These are phyloP conservation scores for Phlogophora meticulosa DNA, from an alignment of 2,888 invertebrate genomes.

Conservation along the genomic window DNA sequence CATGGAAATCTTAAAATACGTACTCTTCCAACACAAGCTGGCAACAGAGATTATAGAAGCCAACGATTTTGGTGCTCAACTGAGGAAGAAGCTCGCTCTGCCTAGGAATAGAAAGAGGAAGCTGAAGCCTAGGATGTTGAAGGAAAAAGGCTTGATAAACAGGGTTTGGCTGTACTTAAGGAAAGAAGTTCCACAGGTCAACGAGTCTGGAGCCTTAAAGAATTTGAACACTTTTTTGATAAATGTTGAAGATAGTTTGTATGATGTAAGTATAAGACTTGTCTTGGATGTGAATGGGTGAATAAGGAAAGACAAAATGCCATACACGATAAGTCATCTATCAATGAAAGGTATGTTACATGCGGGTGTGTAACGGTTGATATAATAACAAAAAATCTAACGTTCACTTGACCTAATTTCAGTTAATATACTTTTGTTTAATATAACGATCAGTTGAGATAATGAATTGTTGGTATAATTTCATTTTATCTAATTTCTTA, in stretches of 20 bases:
- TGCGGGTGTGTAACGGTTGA: too few relatives aligned
- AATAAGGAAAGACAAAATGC: too few relatives aligned
- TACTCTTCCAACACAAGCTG: constrained; percentile 68
- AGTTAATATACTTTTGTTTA: too few relatives aligned
- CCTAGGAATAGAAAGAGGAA: constrained; percentile 63
- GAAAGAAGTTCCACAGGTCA: constrained; percentile 9
- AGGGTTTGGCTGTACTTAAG: constrained; percentile 62
- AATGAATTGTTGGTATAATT: too few relatives aligned
- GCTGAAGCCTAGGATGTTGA: constrained; percentile 34
- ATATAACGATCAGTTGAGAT: too few relatives aligned
- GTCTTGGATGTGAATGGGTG: too few relatives aligned
- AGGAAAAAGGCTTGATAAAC: constrained; percentile 56
- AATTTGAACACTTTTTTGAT: constrained; percentile 67
- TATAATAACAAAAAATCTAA: too few relatives aligned
- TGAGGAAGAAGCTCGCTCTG: constrained; percentile 33
- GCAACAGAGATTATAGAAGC: constrained; percentile 47
- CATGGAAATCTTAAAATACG: constrained; percentile 76
- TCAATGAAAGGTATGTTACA: too few relatives aligned
- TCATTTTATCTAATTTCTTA: too few relatives aligned
- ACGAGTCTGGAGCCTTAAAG: constrained; percentile 31
- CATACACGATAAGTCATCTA: too few relatives aligned
- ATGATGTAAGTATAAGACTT: constrained; percentile 79
- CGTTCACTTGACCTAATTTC: too few relatives aligned
- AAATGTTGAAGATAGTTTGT: constrained; percentile 68
- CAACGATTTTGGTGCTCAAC: not conserved